Percentiles rank a stretch among this genome's conserved stretches.
Conservation (phyloP, 2,797 vertebrate genomes). For the Myotis pilosus region DNA sequence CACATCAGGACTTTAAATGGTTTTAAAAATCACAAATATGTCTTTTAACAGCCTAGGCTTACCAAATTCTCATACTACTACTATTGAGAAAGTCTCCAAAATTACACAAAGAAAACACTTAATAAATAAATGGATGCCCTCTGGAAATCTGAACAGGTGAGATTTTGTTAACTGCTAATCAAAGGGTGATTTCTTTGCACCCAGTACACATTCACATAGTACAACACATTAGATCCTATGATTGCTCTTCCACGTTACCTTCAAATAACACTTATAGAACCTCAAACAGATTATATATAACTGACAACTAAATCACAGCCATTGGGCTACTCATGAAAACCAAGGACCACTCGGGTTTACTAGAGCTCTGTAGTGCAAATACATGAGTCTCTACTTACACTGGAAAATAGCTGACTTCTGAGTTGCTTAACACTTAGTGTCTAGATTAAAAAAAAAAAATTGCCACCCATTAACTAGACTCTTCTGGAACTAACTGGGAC, state of each 20-base stretch:
- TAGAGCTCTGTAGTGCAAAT: not conserved
- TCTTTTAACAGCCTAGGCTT: not conserved
- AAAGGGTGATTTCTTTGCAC: not conserved
- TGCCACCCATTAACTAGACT: slow-evolving; percentile 78
- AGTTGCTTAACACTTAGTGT: slow-evolving; percentile 36
- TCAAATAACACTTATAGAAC: not conserved
- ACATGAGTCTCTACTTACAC: not conserved
- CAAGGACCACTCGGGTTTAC: not conserved
- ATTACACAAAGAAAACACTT: not conserved
- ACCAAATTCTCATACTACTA: slow-evolving; percentile 4
- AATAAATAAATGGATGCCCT: not conserved
- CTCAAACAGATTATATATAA: not conserved
- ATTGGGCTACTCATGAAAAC: not conserved
- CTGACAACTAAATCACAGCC: not conserved
- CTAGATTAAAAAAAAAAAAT: slow-evolving; percentile 70
- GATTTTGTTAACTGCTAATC: not conserved
- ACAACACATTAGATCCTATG: not conserved
- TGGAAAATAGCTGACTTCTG: not conserved
- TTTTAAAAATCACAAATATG: slow-evolving; percentile 1
- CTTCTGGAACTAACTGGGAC: slow-evolving; percentile 69
- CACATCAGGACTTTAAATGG: slow-evolving; percentile 20
- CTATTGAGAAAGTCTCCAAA: slow-evolving; percentile 2
- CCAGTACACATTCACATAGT: not conserved
- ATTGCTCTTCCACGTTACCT: not conserved
- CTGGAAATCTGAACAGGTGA: not conserved